Conservation (phyloP, 2,888 invertebrate genomes). For the Crocallis elinguaria region DNA sequence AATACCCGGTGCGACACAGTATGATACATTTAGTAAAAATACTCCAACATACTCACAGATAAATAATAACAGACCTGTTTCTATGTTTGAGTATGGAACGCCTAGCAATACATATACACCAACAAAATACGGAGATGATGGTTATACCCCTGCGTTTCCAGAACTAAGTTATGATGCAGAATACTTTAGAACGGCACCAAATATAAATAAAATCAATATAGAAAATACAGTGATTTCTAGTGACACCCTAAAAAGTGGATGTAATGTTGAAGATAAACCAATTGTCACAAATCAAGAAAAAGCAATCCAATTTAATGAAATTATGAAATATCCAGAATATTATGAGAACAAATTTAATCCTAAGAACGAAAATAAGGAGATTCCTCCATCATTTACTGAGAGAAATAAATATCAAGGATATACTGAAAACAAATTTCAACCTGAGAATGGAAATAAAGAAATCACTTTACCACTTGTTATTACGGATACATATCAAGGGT, state of each 20-base stretch:
- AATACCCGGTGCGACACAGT: conserved; percentile 39
- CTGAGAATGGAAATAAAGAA: neutral
- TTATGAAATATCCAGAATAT: neutral
- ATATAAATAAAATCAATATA: conserved; percentile 36
- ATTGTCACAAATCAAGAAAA: neutral
- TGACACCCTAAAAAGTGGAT: conserved; percentile 28
- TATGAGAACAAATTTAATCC: neutral
- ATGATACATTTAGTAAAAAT: conserved; percentile 51
- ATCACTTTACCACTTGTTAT: neutral
- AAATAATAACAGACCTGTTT: conserved; percentile 57
- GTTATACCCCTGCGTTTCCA: conserved; percentile 48
- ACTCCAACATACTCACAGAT: conserved; percentile 45
- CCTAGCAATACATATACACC: conserved; percentile 38
- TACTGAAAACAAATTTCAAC: neutral
- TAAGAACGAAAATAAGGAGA: neutral
- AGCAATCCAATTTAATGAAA: neutral
- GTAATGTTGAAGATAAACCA: neutral
- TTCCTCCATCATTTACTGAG: neutral
- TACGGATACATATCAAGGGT: neutral
- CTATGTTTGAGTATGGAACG: conserved; percentile 56
- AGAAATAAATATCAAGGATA: conserved; percentile 1
- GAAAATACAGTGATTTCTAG: conserved; percentile 31
- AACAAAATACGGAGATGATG: conserved; percentile 54
- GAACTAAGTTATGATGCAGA: conserved; percentile 66
- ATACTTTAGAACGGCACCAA: conserved; percentile 52